Evolutionary conservation across 1,140 invertebrate species (phyloP).

Genomic region (Drosophila albomicans): DNA sequence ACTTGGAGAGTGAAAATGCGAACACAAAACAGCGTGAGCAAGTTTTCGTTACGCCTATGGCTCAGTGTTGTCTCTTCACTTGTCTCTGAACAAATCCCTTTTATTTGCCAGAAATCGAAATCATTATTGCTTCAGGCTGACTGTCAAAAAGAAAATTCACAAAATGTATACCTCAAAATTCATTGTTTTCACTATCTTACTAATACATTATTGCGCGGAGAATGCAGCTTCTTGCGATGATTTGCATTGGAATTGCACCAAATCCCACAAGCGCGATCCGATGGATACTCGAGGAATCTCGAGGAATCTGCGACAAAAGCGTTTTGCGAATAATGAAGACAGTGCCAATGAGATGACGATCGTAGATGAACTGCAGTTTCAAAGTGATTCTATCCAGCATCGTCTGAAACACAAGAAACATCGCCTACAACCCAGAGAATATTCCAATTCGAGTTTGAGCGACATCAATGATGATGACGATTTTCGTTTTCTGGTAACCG

Average conservation of each 20-base stretch:
- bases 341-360: background rate
- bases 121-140: background rate
- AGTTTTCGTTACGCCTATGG: too few species aligned
- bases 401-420: background rate
- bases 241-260: background rate
- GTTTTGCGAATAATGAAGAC: background rate
- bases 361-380: background rate
- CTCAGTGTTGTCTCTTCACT: too few species aligned
- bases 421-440: background rate
- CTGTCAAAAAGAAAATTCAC: background rate
- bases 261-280: background rate
- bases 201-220: background rate
- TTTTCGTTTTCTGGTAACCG: slow-evolving; percentile 59
- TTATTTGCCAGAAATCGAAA: background rate
- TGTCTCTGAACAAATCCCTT: too few species aligned
- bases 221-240: background rate
- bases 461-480: slow-evolving; percentile 14
- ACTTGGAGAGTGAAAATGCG: too few species aligned
- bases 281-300: too few species aligned
- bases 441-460: background rate
- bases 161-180: slow-evolving; percentile 63
- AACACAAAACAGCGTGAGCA: too few species aligned
- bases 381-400: background rate
- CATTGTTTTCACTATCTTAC: slow-evolving; percentile 25
- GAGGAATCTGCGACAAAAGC: background rate